Base-by-base conservation (phyloP, 2,888 invertebrate genomes). In the Atethmia centrago region DNA sequence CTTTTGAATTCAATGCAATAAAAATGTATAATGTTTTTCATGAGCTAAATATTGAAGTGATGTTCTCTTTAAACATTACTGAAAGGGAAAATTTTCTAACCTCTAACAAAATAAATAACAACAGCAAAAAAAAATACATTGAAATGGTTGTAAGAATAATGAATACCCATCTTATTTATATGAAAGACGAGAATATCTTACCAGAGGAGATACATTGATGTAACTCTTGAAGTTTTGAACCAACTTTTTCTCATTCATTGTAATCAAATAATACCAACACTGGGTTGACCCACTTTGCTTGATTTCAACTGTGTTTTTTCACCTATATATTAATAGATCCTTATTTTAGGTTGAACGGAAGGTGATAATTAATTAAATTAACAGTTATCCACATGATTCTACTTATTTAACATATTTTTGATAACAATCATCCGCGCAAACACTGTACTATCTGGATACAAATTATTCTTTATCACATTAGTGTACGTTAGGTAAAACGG, bases 181-280 rank as follows among this genome's bases (percentile, higher is more conserved):
- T 51, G 2, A 59, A 59, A 63, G 9, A 49, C 19, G 28, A 47
- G 10, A 53, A 71, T 66, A 67, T 63, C 76, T 93, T 90, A 96
- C 96, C 93, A 93, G 88, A 74, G 94, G 91, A 79, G 94, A 92
- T 85, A 94, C 94, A 88, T 95, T 95, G 88, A 97, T 95, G 93
- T 97, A 97, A 90, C 97, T 97, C 92, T 95, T 97, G 91, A 97
- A 97, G 91, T 96, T 97, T 86, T 96, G 95, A 77, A 94, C 94
- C 82, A 96, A 88, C 91, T 95, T 96, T 92, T 95, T 96, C 87
- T 97, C 97, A 91, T 96, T 96, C 96, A 97, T 97, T 94, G 92
- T 96, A 91, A 89, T 90, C 88, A 90, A 90, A 87, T 90, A 88
- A 80, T 84, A 88, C 89, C 87, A 88, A 87, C 90, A 88, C 89